Evolutionary conservation across 2,797 vertebrate genomes (phyloP), one percentile per base, ranked within the genome.

Genomic region (Rhyacichthys aspro): DNA sequence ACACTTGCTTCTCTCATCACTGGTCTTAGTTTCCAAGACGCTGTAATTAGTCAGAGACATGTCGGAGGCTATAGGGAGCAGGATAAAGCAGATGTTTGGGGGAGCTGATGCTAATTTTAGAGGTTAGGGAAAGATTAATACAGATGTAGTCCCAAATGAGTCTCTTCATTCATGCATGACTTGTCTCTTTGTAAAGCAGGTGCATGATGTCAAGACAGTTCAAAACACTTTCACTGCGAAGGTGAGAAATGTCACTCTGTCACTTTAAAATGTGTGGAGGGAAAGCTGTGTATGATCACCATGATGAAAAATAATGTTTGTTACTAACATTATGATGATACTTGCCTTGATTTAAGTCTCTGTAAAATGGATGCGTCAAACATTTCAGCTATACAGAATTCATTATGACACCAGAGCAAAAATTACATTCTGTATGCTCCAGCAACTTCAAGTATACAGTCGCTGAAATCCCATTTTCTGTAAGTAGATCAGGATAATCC

Each of bases 401-500:
- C 45, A 78, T 76, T 67, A 63, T 56, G 52, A 49, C 60, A 63
- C 39, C 12, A 10, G 19, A 18, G 67, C 54, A 56, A 61, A 80
- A 81, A 47, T 66, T 41, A 78, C 64, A 78, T 82, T 79, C 72
- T 64, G 72, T 72, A 76, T 81, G 72, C 76, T 70, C 42, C 70
- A 78, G 82, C 77, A 85, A 69, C 75, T 75, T 76, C 70, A 74
- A 73, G 55, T 67, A 58, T 63, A 60, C 66, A 76, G 68, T 72
- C 39, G 67, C 72, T 76, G 44, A 79, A 85, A 88, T 86, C 78
- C 81, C 59, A 87, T 88, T 84, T 85, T 45, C 80, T 59, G 55
- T 83, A 87, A 88, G 79, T 73, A 81, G 83, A 86, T 87, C 67
- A 74, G 76, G 63, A 74, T 90, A 86, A 90, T 90, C 88, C 82